A percentile compares a stretch with the other conserved stretches of the same genome.
phyloP scores from a whole-genome alignment of 2,113 vertebrate genomes.

The Equus quagga region DNA sequence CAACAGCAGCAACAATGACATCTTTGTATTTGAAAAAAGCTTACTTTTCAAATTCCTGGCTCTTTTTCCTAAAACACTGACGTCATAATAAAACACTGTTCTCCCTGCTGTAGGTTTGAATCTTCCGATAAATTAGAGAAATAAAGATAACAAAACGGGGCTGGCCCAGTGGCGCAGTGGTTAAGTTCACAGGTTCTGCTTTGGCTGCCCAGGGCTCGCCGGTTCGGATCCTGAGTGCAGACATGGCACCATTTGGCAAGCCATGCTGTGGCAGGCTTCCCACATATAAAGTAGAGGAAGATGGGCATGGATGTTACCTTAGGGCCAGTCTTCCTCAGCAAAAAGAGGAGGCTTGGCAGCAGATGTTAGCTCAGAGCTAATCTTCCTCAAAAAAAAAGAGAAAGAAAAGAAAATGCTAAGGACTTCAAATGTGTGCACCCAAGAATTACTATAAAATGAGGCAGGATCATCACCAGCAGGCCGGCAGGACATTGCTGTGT shows the following conservation, averaged over 20 bases:
- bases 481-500: not conserved
- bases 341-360: too few relatives aligned
- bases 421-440: not conserved
- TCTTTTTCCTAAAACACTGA: slow-evolving; percentile 55
- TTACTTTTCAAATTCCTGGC: slow-evolving; percentile 65
- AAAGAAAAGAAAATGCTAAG: not conserved
- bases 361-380: too few relatives aligned
- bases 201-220: too few relatives aligned
- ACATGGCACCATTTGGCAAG: too few relatives aligned
- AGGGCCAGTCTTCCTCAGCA: too few relatives aligned
- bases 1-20: slow-evolving; percentile 35
- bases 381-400: too few relatives aligned
- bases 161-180: too few relatives aligned
- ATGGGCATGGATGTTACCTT: too few relatives aligned
- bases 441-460: not conserved
- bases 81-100: slow-evolving; percentile 54
- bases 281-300: too few relatives aligned
- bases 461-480: not conserved
- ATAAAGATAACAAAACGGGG: not conserved
- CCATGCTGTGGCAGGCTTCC: too few relatives aligned
- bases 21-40: slow-evolving; percentile 53
- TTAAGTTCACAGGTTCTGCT: too few relatives aligned
- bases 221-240: too few relatives aligned
- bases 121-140: slow-evolving; percentile 60
- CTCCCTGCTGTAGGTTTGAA: slow-evolving; percentile 51